Evolutionary conservation across 2,888 invertebrate genomes (phyloP), one percentile per base, ranked within the genome.

Genomic region (Tetropium fuscum): DNA sequence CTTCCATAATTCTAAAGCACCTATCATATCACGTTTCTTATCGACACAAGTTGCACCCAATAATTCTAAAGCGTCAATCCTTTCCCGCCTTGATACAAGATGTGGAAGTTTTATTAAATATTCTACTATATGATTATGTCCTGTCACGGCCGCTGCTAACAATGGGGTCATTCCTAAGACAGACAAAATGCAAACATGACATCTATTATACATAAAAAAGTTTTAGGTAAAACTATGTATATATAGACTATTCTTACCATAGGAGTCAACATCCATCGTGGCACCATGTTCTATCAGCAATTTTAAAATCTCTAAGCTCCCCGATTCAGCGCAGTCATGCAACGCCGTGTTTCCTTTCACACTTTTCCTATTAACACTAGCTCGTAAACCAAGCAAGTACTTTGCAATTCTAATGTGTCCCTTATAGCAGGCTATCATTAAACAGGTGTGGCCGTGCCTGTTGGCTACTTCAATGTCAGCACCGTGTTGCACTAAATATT

Each of bases 391-490:
- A 6, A 98, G 86, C 53, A 98, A 86, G 83, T 92, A 97, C 77
- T 92, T 91, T 49, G 95, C 96, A 78, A 98, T 97, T 76, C 89
- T 87, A 69, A 90, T 89, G 83, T 98, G 97, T 53, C 96, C 95
- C 81, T 97, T 96, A 83, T 95, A 98, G 82, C 97, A 97, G 41
- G 97, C 95, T 63, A 98, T 98, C 98, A 98, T 98, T 22, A 98
- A 86, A 78, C 97, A 97, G 8, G 98, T 98, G 84, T 98, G 98
- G 0, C 95, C 95, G 80, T 95, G 95, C 63, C 95, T 87, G 81
- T 98, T 98, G 15, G 97, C 95, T 78, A 97, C 91, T 85, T 98
- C 97, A 79, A 98, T 93, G 83, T 98, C 96, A 87, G 97, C 97
- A 56, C 93, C 94, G 80, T 93, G 88, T 75, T 92, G 90, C 61